Conservation (phyloP, 2,797 vertebrate species). For the Limnodromus scolopaceus region DNA sequence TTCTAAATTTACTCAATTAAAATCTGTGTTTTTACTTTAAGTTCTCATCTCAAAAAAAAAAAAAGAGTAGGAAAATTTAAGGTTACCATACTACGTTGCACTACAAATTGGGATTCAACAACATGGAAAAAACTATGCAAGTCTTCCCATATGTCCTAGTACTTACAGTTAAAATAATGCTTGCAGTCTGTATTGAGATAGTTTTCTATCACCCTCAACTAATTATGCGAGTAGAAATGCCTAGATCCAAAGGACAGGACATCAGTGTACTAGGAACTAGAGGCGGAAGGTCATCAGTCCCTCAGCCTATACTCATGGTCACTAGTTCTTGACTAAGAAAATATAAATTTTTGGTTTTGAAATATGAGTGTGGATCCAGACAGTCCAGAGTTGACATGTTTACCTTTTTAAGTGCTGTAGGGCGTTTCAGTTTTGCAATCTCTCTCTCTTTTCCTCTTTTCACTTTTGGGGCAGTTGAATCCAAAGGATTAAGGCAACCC, state of each 20-base stretch:
- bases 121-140: not conserved
- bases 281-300: not conserved
- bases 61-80: not conserved
- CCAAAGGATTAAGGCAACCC: conserved; percentile 88
- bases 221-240: fast-evolving
- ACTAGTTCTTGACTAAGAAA: not conserved
- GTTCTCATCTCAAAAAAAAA: not conserved
- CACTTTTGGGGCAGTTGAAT: conserved; percentile 89
- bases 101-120: not conserved
- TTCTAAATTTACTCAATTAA: not conserved
- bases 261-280: not conserved
- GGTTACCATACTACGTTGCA: not conserved
- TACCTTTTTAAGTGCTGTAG: conserved; percentile 98
- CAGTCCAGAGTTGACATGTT: not conserved
- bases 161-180: not conserved
- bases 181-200: not conserved
- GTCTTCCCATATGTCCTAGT: not conserved
- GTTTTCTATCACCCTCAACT: not conserved
- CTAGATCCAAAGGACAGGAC: not conserved
- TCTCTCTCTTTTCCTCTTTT: conserved; percentile 97
- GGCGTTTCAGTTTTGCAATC: conserved; percentile 94
- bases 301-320: not conserved
- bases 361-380: not conserved
- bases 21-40: not conserved
- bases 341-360: not conserved